Evolutionary conservation across 2,888 invertebrate species (phyloP).

Genomic region (Oscheius myriophilus): DNA sequence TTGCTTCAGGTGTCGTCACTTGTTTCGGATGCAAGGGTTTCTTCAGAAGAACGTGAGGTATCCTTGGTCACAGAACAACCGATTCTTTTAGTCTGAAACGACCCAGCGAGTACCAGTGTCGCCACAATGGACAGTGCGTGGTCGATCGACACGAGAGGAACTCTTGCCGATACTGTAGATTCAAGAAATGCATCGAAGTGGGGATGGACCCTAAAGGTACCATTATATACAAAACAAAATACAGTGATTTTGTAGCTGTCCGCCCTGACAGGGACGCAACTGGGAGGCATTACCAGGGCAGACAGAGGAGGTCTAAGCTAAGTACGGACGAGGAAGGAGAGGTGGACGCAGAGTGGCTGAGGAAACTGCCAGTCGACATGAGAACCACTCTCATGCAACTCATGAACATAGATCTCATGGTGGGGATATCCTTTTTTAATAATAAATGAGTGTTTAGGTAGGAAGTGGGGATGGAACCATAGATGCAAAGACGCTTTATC

Average conservation of each 20-base stretch:
- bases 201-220: conserved; percentile 68
- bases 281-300: conserved; percentile 59
- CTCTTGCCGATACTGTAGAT: conserved; percentile 66
- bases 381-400: conserved; percentile 67
- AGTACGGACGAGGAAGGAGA: conserved; percentile 53
- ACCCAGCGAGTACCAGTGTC: conserved; percentile 67
- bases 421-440: conserved; percentile 18
- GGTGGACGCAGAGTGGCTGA: conserved; percentile 65
- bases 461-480: conserved; percentile 53
- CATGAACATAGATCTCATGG: conserved; percentile 67
- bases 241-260: conserved; percentile 52
- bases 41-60: conserved; percentile 56
- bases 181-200: conserved; percentile 69
- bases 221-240: background rate
- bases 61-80: background rate
- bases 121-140: conserved; percentile 68
- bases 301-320: conserved; percentile 48
- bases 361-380: conserved; percentile 69
- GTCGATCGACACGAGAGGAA: conserved; percentile 58
- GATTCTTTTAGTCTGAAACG: conserved; percentile 56
- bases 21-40: conserved; percentile 63
- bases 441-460: conserved; percentile 27
- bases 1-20: conserved; percentile 57
- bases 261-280: conserved; percentile 69
- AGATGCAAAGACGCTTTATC: conserved; percentile 58